Percentiles rank a stretch among this genome's conserved stretches.
Conservation (phyloP, 2,113 vertebrate genomes). For the Oxygymnocypris stewartii region DNA sequence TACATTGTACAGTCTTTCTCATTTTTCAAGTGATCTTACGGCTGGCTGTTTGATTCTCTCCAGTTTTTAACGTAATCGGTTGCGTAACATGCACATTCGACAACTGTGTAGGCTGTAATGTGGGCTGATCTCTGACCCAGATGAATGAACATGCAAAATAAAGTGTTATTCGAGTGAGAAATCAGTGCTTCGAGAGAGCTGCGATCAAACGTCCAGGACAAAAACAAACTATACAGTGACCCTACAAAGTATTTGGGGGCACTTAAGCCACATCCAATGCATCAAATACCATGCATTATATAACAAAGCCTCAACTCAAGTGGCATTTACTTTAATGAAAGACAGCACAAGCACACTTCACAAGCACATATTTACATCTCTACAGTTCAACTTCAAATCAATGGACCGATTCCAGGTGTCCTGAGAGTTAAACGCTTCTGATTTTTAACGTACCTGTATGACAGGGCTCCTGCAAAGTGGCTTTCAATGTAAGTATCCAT, state of each 20-base stretch:
- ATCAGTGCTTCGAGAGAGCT: neutral
- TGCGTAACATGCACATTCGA: neutral
- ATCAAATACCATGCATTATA: neutral
- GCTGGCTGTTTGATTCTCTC: neutral
- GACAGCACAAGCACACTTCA: neutral
- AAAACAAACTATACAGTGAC: neutral
- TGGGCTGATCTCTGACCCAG: constrained; percentile 5
- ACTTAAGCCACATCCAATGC: neutral
- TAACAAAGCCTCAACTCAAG: neutral
- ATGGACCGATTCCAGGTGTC: neutral
- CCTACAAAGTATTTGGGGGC: neutral
- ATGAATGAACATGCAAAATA: neutral
- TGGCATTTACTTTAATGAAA: neutral
- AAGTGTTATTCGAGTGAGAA: neutral
- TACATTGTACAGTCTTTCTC: neutral
- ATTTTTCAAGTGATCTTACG: neutral
- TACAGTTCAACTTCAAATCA: neutral
- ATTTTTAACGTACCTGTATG: constrained; percentile 84
- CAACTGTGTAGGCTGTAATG: neutral
- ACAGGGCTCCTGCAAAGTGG: constrained; percentile 96
- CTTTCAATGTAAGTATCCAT: constrained; percentile 99
- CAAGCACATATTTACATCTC: neutral
- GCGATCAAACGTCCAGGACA: neutral
- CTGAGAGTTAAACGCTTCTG: neutral
- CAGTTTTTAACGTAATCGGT: neutral